Conservation (phyloP, 2,113 vertebrate genomes). For the Microcebus lehilahytsara region DNA sequence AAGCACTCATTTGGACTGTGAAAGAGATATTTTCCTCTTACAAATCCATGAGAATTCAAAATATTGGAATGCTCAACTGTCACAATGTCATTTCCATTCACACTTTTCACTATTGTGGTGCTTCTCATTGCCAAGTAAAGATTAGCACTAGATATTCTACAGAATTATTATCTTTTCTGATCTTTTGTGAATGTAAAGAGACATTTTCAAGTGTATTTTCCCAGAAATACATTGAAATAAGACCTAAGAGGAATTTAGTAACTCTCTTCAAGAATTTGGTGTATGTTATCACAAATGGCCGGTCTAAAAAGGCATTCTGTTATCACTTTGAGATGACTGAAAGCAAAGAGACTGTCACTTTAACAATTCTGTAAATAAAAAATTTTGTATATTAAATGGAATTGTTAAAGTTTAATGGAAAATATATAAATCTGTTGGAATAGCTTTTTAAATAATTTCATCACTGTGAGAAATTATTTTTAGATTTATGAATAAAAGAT, state of each 20-base stretch:
- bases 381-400: neutral
- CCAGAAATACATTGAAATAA: neutral
- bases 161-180: neutral
- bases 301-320: neutral
- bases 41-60: conserved; percentile 18
- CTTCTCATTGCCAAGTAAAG: conserved; percentile 22
- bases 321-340: neutral
- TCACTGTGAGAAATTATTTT: neutral
- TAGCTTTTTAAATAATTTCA: neutral
- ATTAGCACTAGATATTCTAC: neutral
- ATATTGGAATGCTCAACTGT: neutral
- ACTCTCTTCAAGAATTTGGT: neutral
- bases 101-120: neutral
- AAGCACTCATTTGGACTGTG: neutral
- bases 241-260: neutral
- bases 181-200: neutral
- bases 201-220: neutral
- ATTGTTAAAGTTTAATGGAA: neutral
- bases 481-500: neutral
- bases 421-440: neutral
- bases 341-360: neutral
- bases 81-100: neutral
- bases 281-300: neutral
- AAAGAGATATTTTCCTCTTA: conserved; percentile 5
- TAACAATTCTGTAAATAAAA: neutral